Conservation (phyloP, 2,113 vertebrate genomes). For the Ailuropoda melanoleuca region DNA sequence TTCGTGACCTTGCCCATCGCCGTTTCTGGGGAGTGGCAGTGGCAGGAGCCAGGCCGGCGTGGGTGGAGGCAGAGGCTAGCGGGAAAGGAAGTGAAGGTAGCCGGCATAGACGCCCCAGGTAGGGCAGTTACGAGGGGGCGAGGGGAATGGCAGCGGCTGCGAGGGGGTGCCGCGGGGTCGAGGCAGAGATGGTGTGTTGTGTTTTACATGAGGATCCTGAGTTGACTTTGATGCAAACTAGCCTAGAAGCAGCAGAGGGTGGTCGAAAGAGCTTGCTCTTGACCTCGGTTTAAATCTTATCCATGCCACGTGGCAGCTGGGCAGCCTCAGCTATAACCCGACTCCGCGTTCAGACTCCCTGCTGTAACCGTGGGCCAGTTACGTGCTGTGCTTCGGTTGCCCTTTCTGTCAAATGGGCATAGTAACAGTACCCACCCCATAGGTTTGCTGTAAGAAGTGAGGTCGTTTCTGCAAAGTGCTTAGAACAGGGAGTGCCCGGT, state of each 20-base stretch:
- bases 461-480: neutral
- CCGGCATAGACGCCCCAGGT: neutral
- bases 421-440: neutral
- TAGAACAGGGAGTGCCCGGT: neutral
- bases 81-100: neutral
- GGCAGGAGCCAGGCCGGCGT: neutral
- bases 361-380: neutral
- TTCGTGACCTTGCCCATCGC: no score
- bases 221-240: neutral
- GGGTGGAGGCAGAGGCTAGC: neutral
- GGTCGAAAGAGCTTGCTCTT: neutral
- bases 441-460: neutral
- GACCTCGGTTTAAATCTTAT: neutral
- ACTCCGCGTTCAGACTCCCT: neutral
- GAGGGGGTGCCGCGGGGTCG: neutral
- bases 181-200: neutral
- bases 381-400: neutral
- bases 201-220: neutral
- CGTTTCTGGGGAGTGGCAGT: neutral
- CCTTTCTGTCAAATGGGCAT: neutral
- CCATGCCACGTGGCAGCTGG: neutral
- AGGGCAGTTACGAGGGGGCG: neutral
- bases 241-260: neutral
- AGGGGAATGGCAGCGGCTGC: neutral
- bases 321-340: neutral